These are phyloP conservation scores for Phyllostomus hastatus DNA, from an alignment of 2,113 vertebrate species.

Conservation along the genomic window DNA sequence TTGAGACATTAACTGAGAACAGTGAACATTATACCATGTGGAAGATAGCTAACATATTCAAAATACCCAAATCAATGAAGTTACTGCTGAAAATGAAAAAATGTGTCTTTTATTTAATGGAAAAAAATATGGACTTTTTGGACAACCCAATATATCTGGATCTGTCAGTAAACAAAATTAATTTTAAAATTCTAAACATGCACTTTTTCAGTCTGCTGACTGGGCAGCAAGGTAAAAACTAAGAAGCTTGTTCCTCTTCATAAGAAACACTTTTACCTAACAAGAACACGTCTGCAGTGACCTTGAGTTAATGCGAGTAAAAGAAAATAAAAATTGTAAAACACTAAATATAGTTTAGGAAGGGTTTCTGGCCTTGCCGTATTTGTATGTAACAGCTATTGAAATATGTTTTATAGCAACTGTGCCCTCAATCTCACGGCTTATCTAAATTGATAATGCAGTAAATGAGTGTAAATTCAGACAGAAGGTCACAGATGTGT, in stretches of 20 bases:
- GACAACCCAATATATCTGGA: not conserved
- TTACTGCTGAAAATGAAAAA: no score
- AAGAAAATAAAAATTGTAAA: not conserved
- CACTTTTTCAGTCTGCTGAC: not conserved
- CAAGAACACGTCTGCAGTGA: not conserved
- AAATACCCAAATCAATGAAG: no score
- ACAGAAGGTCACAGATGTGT: not conserved
- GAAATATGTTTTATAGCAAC: rapidly evolving
- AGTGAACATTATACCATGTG: no score
- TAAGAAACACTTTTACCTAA: no score
- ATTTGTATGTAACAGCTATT: not conserved
- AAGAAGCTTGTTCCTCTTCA: not conserved
- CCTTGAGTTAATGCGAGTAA: not conserved
- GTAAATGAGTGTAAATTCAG: not conserved
- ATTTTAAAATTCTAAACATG: not conserved
- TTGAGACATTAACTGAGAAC: no score
- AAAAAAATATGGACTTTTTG: no score
- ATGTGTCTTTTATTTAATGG: no score
- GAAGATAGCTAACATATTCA: no score
- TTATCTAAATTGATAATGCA: not conserved
- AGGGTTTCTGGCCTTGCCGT: not conserved
- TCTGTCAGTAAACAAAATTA: not conserved
- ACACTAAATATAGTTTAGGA: not conserved
- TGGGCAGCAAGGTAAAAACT: not conserved
- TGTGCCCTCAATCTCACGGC: not conserved